phyloP scores from a whole-genome alignment of 2,797 vertebrate genomes.

The Alectoris magna region DNA sequence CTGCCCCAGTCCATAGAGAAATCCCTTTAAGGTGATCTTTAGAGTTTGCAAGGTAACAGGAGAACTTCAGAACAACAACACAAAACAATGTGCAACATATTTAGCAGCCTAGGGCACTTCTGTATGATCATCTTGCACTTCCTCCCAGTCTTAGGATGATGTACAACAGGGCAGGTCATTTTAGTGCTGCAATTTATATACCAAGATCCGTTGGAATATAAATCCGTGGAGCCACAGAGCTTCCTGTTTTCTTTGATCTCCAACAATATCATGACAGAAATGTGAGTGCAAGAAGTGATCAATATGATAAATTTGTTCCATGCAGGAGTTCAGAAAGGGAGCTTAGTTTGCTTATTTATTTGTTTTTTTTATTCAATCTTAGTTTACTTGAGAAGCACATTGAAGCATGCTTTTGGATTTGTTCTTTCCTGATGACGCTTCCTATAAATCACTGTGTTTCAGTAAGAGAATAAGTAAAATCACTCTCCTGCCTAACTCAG shows the following conservation, averaged over 20 bases:
- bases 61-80: background rate
- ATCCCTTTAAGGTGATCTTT: background rate
- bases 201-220: background rate
- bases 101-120: background rate
- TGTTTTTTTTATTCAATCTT: background rate
- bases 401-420: background rate
- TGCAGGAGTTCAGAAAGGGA: background rate
- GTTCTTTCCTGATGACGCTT: background rate
- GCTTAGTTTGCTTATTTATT: background rate
- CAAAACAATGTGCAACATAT: background rate
- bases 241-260: background rate
- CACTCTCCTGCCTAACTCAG: background rate
- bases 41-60: background rate
- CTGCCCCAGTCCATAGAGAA: background rate
- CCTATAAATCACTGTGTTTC: background rate
- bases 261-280: rapidly evolving
- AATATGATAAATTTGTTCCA: background rate
- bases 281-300: background rate
- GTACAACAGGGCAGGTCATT: background rate
- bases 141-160: rapidly evolving
- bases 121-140: background rate
- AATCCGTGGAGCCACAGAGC: background rate
- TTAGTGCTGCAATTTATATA: rapidly evolving
- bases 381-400: background rate
- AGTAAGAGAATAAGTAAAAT: background rate